Evolutionary conservation across 2,113 vertebrate genomes (phyloP).

Genomic region (Epinephelus cyanopodus): DNA sequence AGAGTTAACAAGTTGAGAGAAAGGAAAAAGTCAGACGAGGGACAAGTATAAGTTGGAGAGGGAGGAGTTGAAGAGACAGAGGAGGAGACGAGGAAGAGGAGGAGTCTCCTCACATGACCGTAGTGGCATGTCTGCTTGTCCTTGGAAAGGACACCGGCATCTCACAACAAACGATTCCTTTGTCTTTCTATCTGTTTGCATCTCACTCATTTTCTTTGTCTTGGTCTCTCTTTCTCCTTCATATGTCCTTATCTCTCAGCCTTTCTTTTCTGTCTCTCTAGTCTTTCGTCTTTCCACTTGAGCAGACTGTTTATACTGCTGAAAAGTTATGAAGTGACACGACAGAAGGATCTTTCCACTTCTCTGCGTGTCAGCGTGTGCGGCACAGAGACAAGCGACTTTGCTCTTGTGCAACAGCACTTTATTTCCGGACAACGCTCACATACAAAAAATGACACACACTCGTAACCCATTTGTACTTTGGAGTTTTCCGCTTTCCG

Average conservation of each 20-base stretch:
- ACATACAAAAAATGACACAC: not conserved
- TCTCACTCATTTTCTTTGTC: constrained; percentile 5
- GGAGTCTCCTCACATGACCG: constrained; percentile 65
- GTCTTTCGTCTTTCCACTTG: not conserved
- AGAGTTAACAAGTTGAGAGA: constrained; percentile 1
- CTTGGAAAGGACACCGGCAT: constrained; percentile 72
- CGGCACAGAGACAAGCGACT: constrained; percentile 2
- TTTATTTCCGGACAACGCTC: constrained; percentile 20
- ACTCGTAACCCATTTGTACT: not conserved
- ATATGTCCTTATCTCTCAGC: not conserved
- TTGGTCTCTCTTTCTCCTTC: constrained; percentile 11
- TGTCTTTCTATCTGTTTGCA: constrained; percentile 43
- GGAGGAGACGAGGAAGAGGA: constrained; percentile 55
- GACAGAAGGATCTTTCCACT: not conserved
- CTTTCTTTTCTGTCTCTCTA: not conserved
- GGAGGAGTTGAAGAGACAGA: constrained; percentile 41
- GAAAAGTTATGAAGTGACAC: constrained; percentile 12
- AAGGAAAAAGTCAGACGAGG: constrained; percentile 31
- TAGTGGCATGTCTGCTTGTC: constrained; percentile 69
- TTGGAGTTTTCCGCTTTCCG: constrained; percentile 44
- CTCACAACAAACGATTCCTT: constrained; percentile 54
- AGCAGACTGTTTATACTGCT: not conserved
- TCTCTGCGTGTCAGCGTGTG: not conserved
- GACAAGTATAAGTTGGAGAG: constrained; percentile 29
- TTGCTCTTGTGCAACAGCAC: not conserved